phyloP scores from a whole-genome alignment of 2,113 vertebrate species.

The Opisthocomus hoazin region DNA sequence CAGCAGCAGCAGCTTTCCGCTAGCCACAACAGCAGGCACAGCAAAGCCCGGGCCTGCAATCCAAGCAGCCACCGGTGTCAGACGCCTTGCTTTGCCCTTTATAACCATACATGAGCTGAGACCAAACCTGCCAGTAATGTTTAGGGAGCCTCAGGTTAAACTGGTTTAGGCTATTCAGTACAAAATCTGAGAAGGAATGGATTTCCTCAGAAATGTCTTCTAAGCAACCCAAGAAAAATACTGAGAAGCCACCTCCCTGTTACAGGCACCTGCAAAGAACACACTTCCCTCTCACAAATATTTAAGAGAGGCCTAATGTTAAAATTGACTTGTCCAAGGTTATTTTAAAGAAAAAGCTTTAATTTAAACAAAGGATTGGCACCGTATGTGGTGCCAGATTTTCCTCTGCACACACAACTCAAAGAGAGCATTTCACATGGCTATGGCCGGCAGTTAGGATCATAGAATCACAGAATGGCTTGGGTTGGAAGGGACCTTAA shows the following conservation, averaged over 20 bases:
- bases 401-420: not conserved
- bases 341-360: not conserved
- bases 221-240: not conserved
- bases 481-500: too few relatives aligned
- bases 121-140: not conserved
- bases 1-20: not conserved
- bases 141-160: not conserved
- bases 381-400: fast-evolving
- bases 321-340: not conserved
- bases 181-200: not conserved
- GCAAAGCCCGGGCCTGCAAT: not conserved
- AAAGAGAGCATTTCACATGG: fast-evolving
- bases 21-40: not conserved
- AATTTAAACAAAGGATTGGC: not conserved
- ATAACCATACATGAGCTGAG: not conserved
- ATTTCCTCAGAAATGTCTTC: not conserved
- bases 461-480: too few relatives aligned
- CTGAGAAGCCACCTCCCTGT: not conserved
- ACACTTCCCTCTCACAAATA: not conserved
- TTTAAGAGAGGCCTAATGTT: not conserved
- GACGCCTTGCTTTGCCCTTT: fast-evolving
- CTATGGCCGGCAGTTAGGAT: not conserved
- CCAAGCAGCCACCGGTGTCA: fast-evolving
- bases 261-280: not conserved
- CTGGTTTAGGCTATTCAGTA: not conserved